Evolutionary conservation across 37 sponge, comb jelly and placozoan genomes (phyloP), one percentile per base, ranked within the genome.

Genomic region (Diacarnus erythraeanus): DNA sequence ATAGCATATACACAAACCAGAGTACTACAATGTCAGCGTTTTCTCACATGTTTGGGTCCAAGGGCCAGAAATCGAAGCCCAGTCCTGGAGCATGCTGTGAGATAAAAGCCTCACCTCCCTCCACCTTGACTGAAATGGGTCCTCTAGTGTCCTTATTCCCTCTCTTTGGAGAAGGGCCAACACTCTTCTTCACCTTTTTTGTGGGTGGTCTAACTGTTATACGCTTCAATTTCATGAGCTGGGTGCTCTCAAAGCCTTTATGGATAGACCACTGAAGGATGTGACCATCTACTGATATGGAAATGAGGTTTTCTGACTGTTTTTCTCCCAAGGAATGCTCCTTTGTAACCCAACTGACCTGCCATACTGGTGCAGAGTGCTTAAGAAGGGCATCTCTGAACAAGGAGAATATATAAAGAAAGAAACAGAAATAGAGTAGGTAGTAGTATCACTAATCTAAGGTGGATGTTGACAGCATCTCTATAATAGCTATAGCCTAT

Each of bases 361-460:
- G 92, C 99, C 99, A 98, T 27, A 98, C 92, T 18, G 99, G 92
- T 30, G 87, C 95, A 42, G 89, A 82, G 84, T 98, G 99, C 44
- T 81, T 83, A 60, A 78, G 79, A n/a, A 75, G 57, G 6, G 84
- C 79, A 75, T 83, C 89, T 31, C 89, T 89, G 57, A 4, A 56
- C n/a, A n/a, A n/a, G n/a, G n/a, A n/a, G n/a, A n/a, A n/a, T n/a
- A n/a, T n/a, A n/a, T n/a, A n/a, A n/a, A n/a, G n/a, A n/a, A n/a
- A n/a, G n/a, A n/a, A n/a, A n/a, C n/a, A n/a, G n/a, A n/a, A n/a
- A n/a, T n/a, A n/a, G n/a, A n/a, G n/a, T n/a, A n/a, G n/a, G n/a
- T n/a, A n/a, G n/a, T n/a, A n/a, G n/a, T n/a, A n/a, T n/a, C n/a
- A n/a, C n/a, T n/a, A n/a, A n/a, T n/a, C n/a, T n/a, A n/a, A n/a